A percentile compares a stretch with the other conserved stretches of the same genome.
phyloP scores from a whole-genome alignment of 2,113 vertebrate genomes.

The Bos taurus region ARS-UCD2.0 NC_037336.1:12446501-12447000 shows the following conservation, averaged over 20 bases:
- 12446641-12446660: not conserved
- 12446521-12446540: not conserved
- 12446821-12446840: not conserved
- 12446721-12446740: not conserved
- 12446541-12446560: not conserved
- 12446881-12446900: not conserved
- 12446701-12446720: not conserved
- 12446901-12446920: not conserved
- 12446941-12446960: no score
- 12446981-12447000: no score
- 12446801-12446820: not conserved
- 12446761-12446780: not conserved
- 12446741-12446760: not conserved
- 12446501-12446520: not conserved
- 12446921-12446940: no score
- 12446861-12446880: not conserved
- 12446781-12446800: not conserved
- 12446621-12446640: not conserved
- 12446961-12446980: no score
- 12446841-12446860: not conserved
- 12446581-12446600: not conserved
- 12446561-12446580: not conserved
- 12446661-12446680: not conserved
- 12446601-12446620: not conserved
- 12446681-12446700: not conserved